A percentile compares a stretch with the other conserved stretches of the same genome.
Evolutionary conservation across 2,888 invertebrate genomes (phyloP).

Genomic region (Linhomoeus sp.): DNA sequence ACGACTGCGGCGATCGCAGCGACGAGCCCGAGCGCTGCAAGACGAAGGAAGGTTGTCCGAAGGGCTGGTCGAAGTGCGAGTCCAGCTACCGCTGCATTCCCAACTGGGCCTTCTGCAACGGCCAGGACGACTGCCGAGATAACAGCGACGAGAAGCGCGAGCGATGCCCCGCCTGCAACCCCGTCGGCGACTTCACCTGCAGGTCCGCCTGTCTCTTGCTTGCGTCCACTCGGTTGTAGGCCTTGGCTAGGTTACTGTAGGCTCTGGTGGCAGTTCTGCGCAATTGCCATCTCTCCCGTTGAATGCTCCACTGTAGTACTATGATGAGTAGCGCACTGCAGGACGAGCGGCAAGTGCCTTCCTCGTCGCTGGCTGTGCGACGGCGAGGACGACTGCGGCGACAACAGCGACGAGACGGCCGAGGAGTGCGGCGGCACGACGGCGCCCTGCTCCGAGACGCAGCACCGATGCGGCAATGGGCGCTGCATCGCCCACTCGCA

Average conservation of each 20-base stretch:
- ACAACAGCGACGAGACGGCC: slow-evolving; percentile 51
- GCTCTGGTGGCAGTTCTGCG: not conserved
- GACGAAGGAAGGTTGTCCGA: slow-evolving; percentile 65
- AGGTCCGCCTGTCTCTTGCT: slow-evolving; percentile 5
- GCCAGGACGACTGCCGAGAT: slow-evolving; percentile 69
- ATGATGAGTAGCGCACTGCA: too few relatives aligned
- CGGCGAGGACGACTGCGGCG: slow-evolving; percentile 84
- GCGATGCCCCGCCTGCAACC: slow-evolving; percentile 68
- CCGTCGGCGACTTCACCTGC: slow-evolving; percentile 75
- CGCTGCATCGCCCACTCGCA: slow-evolving; percentile 83
- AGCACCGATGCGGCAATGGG: slow-evolving; percentile 38
- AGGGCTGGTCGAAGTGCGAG: slow-evolving; percentile 43
- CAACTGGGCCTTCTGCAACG: slow-evolving; percentile 93
- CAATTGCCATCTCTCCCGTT: not conserved
- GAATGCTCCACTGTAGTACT: too few relatives aligned
- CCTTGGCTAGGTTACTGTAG: too few relatives aligned
- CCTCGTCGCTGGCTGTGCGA: slow-evolving; percentile 83
- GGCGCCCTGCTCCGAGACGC: slow-evolving; percentile 31
- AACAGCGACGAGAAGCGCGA: slow-evolving; percentile 70
- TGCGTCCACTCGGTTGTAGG: too few relatives aligned
- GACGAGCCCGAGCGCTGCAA: slow-evolving; percentile 87
- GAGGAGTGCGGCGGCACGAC: slow-evolving; percentile 42
- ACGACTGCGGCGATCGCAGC: slow-evolving; percentile 85
- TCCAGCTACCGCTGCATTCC: slow-evolving; percentile 50
- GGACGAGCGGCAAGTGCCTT: slow-evolving; percentile 32